These are phyloP conservation scores for Acanthurus tractus DNA, from an alignment of 2,797 vertebrate genomes.

Conservation along the genomic window DNA sequence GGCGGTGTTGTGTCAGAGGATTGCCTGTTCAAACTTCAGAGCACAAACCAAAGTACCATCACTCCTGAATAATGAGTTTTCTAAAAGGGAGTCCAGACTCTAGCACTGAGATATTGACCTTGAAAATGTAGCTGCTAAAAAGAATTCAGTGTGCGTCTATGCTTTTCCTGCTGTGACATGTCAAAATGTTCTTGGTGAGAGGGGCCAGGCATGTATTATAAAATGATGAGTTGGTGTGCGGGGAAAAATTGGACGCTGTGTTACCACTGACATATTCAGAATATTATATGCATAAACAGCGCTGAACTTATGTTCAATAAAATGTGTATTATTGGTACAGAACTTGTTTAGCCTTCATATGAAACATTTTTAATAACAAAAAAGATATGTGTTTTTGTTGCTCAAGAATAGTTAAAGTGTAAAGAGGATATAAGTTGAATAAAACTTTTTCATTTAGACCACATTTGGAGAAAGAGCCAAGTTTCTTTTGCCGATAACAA, in stretches of 20 bases:
- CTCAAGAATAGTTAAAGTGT: slow-evolving; percentile 2
- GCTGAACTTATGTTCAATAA: neutral
- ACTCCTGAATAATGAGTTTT: neutral
- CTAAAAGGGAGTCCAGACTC: too few species aligned
- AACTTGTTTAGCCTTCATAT: neutral
- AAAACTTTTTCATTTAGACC: too few species aligned
- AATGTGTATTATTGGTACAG: neutral
- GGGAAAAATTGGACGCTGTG: neutral
- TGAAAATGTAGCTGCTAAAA: neutral
- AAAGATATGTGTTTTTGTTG: neutral
- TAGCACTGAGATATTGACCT: neutral
- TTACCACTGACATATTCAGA: neutral
- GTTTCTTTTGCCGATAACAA: slow-evolving; percentile 2
- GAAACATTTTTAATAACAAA: neutral
- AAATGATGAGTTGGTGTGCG: too few species aligned
- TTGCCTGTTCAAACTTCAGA: neutral
- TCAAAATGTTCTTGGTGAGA: too few species aligned
- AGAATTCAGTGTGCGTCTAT: neutral
- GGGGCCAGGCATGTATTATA: too few species aligned
- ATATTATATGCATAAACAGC: neutral
- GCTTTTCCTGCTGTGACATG: too few species aligned
- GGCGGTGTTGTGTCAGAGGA: neutral
- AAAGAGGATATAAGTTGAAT: neutral
- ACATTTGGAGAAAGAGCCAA: slow-evolving; percentile 1
- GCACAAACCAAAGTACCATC: neutral